Conservation (phyloP, 2,888 invertebrate genomes). For the Cantharis flavilabris region DNA sequence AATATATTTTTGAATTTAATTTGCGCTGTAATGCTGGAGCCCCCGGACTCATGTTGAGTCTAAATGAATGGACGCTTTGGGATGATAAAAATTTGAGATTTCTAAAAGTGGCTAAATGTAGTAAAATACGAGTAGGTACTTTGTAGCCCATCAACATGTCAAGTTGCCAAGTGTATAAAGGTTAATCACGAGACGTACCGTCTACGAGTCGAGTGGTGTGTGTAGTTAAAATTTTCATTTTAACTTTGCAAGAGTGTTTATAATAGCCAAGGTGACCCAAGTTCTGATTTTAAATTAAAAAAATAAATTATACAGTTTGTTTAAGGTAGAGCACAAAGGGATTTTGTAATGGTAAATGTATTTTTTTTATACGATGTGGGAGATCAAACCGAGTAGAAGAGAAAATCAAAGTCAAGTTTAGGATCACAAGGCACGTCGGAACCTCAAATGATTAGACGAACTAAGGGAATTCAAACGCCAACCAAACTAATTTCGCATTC, state of each 20-base stretch:
- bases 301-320: not conserved
- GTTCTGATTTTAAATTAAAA: not conserved
- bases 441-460: slow-evolving; percentile 45
- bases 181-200: not conserved
- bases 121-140: not conserved
- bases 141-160: not conserved
- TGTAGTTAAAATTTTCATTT: not conserved
- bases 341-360: not conserved
- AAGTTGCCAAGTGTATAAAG: not conserved
- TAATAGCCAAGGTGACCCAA: not conserved
- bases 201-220: not conserved
- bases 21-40: not conserved
- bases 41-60: not conserved
- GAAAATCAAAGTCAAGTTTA: slow-evolving; percentile 33
- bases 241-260: not conserved
- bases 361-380: not conserved
- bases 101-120: not conserved
- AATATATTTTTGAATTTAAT: not conserved
- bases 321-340: not conserved
- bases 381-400: slow-evolving; percentile 5
- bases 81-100: not conserved
- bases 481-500: slow-evolving; percentile 44
- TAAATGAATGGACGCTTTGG: not conserved
- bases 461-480: slow-evolving; percentile 43
- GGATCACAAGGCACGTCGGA: slow-evolving; percentile 43